Evolutionary conservation across 2,113 vertebrate genomes (phyloP).

Genomic region (Lota lota): DNA sequence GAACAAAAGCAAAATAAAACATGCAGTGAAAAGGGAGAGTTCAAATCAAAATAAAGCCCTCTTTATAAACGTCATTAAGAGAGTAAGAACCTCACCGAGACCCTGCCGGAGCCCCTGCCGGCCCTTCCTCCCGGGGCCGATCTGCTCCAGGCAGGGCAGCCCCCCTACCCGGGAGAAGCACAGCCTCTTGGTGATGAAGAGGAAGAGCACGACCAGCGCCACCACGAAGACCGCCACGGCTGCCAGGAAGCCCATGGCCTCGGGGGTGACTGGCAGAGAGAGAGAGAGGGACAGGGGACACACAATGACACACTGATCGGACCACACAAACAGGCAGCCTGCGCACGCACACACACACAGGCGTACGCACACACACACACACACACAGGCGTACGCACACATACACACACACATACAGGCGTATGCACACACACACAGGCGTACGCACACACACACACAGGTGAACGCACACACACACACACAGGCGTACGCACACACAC

Average conservation of each 20-base stretch:
- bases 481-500: background rate
- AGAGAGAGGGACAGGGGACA: constrained; percentile 61
- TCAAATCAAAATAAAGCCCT: too few relatives aligned
- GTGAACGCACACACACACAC: background rate
- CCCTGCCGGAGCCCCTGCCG: constrained; percentile 62
- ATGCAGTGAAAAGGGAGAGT: too few relatives aligned
- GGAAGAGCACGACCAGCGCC: constrained; percentile 79
- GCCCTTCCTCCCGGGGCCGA: constrained; percentile 59
- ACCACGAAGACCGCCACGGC: constrained; percentile 79
- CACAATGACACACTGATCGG: constrained; percentile 72
- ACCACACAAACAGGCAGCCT: constrained; percentile 68
- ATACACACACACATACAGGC: constrained; percentile 12
- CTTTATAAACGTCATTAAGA: too few relatives aligned
- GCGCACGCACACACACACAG: constrained; percentile 17
- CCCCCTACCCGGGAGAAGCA: constrained; percentile 78
- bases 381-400: background rate
- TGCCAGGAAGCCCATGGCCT: constrained; percentile 79
- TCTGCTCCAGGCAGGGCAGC: constrained; percentile 73
- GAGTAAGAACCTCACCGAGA: constrained; percentile 72
- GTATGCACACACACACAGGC: constrained; percentile 31
- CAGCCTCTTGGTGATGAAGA: constrained; percentile 87
- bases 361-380: constrained; percentile 14
- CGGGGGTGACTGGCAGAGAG: constrained; percentile 75
- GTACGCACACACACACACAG: constrained; percentile 26
- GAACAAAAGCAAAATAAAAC: too few relatives aligned